Percentiles rank a stretch among this genome's conserved stretches.
Evolutionary conservation across 1,140 invertebrate genomes (phyloP).

Genomic region (Sminthurides bifidus): DNA sequence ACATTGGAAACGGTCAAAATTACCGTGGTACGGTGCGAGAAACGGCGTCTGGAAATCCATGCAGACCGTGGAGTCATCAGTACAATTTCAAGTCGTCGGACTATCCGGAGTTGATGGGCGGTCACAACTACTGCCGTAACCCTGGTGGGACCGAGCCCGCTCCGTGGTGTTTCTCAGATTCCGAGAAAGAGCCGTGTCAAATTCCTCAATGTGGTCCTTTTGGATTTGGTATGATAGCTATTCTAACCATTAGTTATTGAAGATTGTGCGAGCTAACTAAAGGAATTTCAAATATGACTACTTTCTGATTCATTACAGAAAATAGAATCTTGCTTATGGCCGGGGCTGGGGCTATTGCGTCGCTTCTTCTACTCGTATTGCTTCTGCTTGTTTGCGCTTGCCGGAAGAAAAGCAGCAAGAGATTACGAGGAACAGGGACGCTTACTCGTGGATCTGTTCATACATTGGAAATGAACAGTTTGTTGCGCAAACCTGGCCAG

Average conservation of each 20-base stretch:
- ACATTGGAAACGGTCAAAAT: slow-evolving; percentile 62
- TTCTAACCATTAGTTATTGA: slow-evolving; percentile 5
- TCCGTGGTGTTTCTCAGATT: slow-evolving; percentile 85
- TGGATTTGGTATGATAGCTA: slow-evolving; percentile 18
- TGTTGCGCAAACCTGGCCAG: slow-evolving; percentile 48
- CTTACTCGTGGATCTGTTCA: slow-evolving; percentile 37
- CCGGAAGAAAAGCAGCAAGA: slow-evolving; percentile 31
- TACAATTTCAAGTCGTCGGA: slow-evolving; percentile 60
- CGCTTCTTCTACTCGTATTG: slow-evolving; percentile 18
- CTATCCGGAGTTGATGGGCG: slow-evolving; percentile 67
- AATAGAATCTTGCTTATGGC: slow-evolving; percentile 22
- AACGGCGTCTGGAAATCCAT: slow-evolving; percentile 58
- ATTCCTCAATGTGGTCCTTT: slow-evolving; percentile 66
- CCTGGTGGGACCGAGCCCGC: slow-evolving; percentile 60
- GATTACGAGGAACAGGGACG: slow-evolving; percentile 15
- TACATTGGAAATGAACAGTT: slow-evolving; percentile 65
- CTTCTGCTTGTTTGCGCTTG: slow-evolving; percentile 33
- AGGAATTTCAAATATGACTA: slow-evolving; percentile 12
- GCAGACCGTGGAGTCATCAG: slow-evolving; percentile 66
- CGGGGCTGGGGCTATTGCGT: slow-evolving; percentile 19
- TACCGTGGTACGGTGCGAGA: slow-evolving; percentile 67
- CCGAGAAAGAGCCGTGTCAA: slow-evolving; percentile 59
- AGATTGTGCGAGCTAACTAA: not conserved
- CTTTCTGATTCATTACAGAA: slow-evolving; percentile 15
- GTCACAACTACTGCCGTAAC: slow-evolving; percentile 87